These are phyloP conservation scores for Pelmatolapia mariae DNA, from an alignment of 2,113 vertebrate genomes.

Conservation along the genomic window DNA sequence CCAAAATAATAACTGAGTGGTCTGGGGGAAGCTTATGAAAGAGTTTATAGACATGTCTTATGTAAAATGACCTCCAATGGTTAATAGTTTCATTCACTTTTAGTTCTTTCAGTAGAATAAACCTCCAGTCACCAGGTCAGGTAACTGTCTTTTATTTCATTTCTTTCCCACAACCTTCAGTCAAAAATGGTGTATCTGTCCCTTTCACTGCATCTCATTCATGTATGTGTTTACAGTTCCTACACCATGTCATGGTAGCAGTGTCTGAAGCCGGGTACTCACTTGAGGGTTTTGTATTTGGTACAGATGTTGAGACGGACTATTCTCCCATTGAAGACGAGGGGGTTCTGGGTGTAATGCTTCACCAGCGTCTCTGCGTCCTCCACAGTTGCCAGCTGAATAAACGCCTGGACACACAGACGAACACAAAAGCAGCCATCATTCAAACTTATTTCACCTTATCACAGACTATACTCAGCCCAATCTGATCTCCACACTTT, in stretches of 20 bases:
- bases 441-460: not conserved
- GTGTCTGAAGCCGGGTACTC: slow-evolving; percentile 5
- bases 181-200: not conserved
- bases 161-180: not conserved
- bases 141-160: not conserved
- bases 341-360: slow-evolving; percentile 84
- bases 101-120: not conserved
- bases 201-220: not conserved
- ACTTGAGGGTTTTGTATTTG: slow-evolving; percentile 77
- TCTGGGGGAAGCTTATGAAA: not conserved
- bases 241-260: not conserved
- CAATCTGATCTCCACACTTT: not conserved
- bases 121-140: not conserved
- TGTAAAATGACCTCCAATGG: not conserved
- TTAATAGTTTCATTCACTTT: not conserved
- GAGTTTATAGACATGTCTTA: not conserved
- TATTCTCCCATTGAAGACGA: slow-evolving; percentile 53
- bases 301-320: slow-evolving; percentile 73
- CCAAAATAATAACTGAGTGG: not conserved
- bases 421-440: not conserved
- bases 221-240: not conserved
- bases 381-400: slow-evolving; percentile 85
- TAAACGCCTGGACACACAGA: slow-evolving; percentile 77
- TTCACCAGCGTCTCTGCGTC: slow-evolving; percentile 93
- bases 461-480: not conserved